Evolutionary conservation across 1,140 invertebrate species (phyloP).

Genomic region (Antheraea pernyi): DNA sequence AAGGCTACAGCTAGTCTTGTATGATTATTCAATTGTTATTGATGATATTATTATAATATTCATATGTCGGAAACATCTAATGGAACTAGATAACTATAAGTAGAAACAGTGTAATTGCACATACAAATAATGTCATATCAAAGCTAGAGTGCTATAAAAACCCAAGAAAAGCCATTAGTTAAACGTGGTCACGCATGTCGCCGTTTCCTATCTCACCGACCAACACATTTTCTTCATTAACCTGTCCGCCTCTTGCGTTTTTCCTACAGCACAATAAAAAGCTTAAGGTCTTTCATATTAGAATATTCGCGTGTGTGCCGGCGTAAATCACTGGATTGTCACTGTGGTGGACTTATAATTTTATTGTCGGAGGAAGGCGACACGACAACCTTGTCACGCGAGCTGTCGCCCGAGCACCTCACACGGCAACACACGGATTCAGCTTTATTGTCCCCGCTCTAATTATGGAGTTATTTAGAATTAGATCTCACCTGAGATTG

Average conservation of each 20-base stretch:
- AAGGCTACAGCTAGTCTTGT: no score
- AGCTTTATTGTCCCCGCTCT: constrained; percentile 68
- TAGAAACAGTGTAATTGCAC: no score
- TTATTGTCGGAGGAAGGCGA: constrained; percentile 72
- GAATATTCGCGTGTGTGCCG: constrained; percentile 74
- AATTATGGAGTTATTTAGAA: constrained; percentile 65
- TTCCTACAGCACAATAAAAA: constrained; percentile 45
- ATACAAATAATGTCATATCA: neutral
- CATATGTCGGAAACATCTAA: no score
- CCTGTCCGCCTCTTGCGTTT: constrained; percentile 62
- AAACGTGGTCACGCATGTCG: constrained; percentile 54
- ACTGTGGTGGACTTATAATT: constrained; percentile 77
- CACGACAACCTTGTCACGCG: constrained; percentile 67
- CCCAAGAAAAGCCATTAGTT: constrained; percentile 45
- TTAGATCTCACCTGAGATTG: constrained; percentile 67
- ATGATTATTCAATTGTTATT: no score
- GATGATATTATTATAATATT: no score
- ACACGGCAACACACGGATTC: constrained; percentile 58
- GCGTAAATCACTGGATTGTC: constrained; percentile 78
- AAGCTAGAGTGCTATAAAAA: neutral
- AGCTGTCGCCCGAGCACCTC: constrained; percentile 43
- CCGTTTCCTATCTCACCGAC: constrained; percentile 47
- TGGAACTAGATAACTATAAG: no score
- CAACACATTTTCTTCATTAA: constrained; percentile 73
- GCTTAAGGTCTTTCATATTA: constrained; percentile 59